Evolutionary conservation across 2,797 vertebrate species (phyloP), one percentile per base, ranked within the genome.

Genomic region (Acanthurus tractus): DNA sequence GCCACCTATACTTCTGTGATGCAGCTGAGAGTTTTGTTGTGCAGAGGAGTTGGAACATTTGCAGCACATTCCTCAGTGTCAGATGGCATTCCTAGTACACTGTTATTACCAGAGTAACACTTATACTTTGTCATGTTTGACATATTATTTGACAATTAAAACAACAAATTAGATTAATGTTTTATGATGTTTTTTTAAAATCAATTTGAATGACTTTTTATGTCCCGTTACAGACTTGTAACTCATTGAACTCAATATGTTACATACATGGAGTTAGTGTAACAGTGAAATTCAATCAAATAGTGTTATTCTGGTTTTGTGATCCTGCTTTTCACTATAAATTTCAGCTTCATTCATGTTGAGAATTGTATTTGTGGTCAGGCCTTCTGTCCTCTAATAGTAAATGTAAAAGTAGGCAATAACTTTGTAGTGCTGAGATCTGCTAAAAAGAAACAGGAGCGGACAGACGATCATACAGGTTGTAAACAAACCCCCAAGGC

Each of bases 1-100:
- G 86, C 86, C 78, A 81, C 85, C 81, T 85, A 74, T 80, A 50
- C 83, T 67, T 71, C 76, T 84, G 63, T 88, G 74, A 89, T 65
- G 66, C 66, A 74, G 81, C 79, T 58, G 64, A 87, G 83, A 84
- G 59, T 77, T 86, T 61, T 71, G 76, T 59, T 54, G 61, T 62
- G 80, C 54, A 62, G 78, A 79, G 63, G 76, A 84, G 81, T 63
- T 49, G 17, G 66, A 85, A 78, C 72, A 80, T 74, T 79, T 63
- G 64, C 78, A 79, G 63, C 75, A 73, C 79, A 83, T 86, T 89
- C 81, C 83, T 86, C 45, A 53, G 82, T 70, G 40, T 89, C 76
- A 68, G 74, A 80, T 86, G 84, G 85, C 65, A n/a, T 85, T 64
- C 74, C 57, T 46, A 22, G 48, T 74, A 52, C 76, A 44, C 53